Conservation (phyloP, 2,888 invertebrate genomes). For the Itoplectis maculator region DNA sequence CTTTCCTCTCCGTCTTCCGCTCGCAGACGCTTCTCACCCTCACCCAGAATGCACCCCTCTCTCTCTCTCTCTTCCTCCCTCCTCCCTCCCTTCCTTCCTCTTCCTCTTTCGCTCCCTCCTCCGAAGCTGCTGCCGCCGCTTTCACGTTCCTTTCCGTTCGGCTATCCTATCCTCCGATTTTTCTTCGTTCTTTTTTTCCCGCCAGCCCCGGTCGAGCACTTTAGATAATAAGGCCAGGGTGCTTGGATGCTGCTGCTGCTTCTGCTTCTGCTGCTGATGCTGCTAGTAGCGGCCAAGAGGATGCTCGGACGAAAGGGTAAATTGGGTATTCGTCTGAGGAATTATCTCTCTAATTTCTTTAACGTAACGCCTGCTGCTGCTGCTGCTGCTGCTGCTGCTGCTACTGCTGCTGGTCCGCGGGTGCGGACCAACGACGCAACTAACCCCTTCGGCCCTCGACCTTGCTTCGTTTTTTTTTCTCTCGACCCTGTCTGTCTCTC, state of each 20-base stretch:
- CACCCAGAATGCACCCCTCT: conserved; percentile 37
- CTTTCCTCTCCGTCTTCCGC: conserved; percentile 63
- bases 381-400: conserved; percentile 48
- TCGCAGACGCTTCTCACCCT: conserved; percentile 62
- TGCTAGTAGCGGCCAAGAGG: conserved; percentile 55
- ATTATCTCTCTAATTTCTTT: conserved; percentile 88
- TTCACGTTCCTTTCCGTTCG: conserved; percentile 67
- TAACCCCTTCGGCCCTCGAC: conserved; percentile 14
- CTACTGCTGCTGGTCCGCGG: conserved; percentile 43
- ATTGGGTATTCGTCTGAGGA: conserved; percentile 84
- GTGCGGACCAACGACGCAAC: conserved; percentile 38
- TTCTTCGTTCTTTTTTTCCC: conserved; percentile 65
- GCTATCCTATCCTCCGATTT: conserved; percentile 72
- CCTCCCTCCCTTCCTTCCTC: conserved; percentile 61
- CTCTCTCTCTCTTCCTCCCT: conserved; percentile 36
- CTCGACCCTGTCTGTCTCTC: conserved; percentile 4
- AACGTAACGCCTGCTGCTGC: conserved; percentile 81
- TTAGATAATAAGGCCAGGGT: conserved; percentile 84
- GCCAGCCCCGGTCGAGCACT: conserved; percentile 81
- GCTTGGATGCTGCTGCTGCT: conserved; percentile 69
- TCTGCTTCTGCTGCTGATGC: conserved; percentile 60
- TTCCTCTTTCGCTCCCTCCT: conserved; percentile 36
- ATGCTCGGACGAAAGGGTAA: conserved; percentile 82
- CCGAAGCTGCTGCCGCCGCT: conserved; percentile 33
- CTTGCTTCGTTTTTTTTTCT: conserved; percentile 22